Conservation (phyloP, 2,797 vertebrate genomes). For the Hozukius guyotensis region DNA sequence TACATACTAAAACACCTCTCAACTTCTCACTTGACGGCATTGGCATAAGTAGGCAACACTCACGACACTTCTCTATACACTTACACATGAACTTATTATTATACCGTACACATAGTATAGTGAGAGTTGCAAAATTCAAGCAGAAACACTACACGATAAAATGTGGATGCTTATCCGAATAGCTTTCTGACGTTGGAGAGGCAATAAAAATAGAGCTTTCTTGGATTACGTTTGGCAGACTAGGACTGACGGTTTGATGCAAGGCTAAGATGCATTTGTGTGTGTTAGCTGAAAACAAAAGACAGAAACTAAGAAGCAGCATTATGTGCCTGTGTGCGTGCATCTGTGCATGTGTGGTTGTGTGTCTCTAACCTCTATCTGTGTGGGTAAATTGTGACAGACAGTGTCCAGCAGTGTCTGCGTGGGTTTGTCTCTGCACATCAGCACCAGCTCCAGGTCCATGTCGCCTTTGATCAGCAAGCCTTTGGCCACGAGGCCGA, state of each 20-base stretch:
- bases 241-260: neutral
- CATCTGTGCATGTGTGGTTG: neutral
- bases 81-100: neutral
- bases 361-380: slow-evolving; percentile 90
- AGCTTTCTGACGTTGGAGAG: slow-evolving; percentile 3
- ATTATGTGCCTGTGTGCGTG: neutral
- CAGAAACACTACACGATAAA: neutral
- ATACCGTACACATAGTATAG: neutral
- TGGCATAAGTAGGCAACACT: neutral
- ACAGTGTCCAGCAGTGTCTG: slow-evolving; percentile 92
- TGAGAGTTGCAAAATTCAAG: neutral
- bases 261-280: neutral
- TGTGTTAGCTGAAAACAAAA: neutral
- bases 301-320: neutral
- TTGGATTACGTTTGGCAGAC: neutral
- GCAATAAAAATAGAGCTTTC: neutral
- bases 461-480: slow-evolving; percentile 98
- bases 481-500: slow-evolving; percentile 98
- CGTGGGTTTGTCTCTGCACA: slow-evolving; percentile 98
- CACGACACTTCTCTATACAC: neutral
- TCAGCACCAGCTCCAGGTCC: slow-evolving; percentile 97
- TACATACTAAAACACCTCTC: slow-evolving; percentile 59
- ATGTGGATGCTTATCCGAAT: neutral
- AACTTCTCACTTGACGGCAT: slow-evolving; percentile 49
- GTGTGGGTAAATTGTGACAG: slow-evolving; percentile 93